Conservation (phyloP, 2,888 invertebrate genomes). For the Chalcis sispes region DNA sequence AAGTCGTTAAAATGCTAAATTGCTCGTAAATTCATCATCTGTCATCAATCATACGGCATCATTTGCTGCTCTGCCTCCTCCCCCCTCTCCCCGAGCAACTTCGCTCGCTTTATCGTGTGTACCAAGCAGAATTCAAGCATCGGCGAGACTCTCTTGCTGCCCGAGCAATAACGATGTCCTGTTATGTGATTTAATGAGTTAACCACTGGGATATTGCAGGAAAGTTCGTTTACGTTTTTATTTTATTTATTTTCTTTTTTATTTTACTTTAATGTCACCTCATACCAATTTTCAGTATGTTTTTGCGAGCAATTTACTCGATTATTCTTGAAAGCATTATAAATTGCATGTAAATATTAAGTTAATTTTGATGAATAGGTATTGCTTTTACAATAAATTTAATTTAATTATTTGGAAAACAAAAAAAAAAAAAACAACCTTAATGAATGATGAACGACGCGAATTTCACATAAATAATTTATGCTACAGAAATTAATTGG, state of each 20-base stretch:
- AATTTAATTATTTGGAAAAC: too few species aligned
- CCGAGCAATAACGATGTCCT: constrained; percentile 30
- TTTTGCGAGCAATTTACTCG: too few species aligned
- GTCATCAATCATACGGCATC: constrained; percentile 48
- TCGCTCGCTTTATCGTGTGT: too few species aligned
- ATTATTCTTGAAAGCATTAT: too few species aligned
- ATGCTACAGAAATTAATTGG: too few species aligned
- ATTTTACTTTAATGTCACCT: not conserved
- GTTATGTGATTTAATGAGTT: constrained; percentile 41
- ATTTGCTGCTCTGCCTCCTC: too few species aligned
- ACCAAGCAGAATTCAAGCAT: not conserved
- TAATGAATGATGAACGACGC: too few species aligned
- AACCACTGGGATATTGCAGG: constrained; percentile 2
- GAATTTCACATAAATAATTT: too few species aligned
- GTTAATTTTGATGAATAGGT: not conserved
- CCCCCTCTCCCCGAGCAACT: too few species aligned
- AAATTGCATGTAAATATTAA: too few species aligned
- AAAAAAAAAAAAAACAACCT: too few species aligned
- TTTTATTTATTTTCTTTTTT: not conserved
- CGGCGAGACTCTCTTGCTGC: constrained; percentile 22
- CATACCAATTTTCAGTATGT: not conserved
- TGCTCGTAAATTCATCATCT: constrained; percentile 51
- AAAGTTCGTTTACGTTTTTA: constrained; percentile 13
- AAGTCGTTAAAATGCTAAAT: constrained; percentile 52
- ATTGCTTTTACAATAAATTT: too few species aligned